Conservation (phyloP, 2,113 vertebrate species). For the Brachirus orientalis region DNA sequence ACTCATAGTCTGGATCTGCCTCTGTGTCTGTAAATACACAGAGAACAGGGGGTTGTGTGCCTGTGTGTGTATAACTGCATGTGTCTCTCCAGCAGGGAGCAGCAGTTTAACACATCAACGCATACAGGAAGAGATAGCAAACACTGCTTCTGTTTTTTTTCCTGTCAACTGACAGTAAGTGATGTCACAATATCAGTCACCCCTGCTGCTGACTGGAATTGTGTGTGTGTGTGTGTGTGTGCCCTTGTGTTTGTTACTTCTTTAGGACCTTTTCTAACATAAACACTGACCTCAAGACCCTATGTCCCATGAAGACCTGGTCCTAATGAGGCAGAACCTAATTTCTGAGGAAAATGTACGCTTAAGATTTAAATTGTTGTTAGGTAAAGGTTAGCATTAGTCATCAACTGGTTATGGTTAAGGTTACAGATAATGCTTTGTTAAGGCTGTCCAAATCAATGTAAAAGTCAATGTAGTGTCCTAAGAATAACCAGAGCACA, state of each 20-base stretch:
- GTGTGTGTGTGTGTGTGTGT: conserved; percentile 12
- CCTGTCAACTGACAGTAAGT: conserved; percentile 44
- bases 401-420: no score
- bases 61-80: neutral
- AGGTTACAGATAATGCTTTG: no score
- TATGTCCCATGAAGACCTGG: no score
- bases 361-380: no score
- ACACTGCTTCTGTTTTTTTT: conserved; percentile 27
- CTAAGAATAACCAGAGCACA: no score
- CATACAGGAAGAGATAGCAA: conserved; percentile 2
- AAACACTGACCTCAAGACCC: no score
- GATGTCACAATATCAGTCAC: conserved; percentile 15
- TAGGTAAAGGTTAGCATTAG: no score
- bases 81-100: conserved; percentile 32
- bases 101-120: neutral
- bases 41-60: neutral
- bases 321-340: no score
- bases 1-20: conserved; percentile 87
- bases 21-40: neutral
- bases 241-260: conserved; percentile 21
- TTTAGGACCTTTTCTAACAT: no score
- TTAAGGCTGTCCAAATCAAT: no score
- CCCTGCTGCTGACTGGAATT: conserved; percentile 8
- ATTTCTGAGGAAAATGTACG: no score
- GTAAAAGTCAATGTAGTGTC: no score